Evolutionary conservation across 2,113 vertebrate genomes (phyloP).

Genomic region (Scophthalmus maximus): DNA sequence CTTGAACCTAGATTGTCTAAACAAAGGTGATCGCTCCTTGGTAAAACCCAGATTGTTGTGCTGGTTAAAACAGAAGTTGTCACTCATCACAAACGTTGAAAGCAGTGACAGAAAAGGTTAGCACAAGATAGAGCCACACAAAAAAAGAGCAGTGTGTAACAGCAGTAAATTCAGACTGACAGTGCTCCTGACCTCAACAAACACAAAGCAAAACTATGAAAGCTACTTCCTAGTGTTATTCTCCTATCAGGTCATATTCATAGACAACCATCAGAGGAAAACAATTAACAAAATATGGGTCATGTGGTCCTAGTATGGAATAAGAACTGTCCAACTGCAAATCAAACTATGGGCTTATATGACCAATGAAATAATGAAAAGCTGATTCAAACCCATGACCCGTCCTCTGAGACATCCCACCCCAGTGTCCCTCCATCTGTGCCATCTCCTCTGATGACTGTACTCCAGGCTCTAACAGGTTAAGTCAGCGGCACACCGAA

Average conservation of each 20-base stretch:
- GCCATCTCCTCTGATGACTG: not conserved
- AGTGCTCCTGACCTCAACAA: not conserved
- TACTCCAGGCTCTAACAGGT: not conserved
- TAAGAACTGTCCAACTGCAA: not conserved
- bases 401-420: not conserved
- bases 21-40: not conserved
- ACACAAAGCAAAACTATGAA: not conserved
- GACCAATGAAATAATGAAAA: not conserved
- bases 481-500: not conserved
- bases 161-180: no score
- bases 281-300: not conserved
- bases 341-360: not conserved
- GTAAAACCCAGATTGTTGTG: not conserved
- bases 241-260: not conserved
- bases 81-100: not conserved
- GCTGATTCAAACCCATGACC: not conserved
- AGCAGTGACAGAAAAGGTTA: not conserved
- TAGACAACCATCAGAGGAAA: not conserved
- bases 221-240: not conserved
- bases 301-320: not conserved
- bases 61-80: not conserved
- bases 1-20: not conserved
- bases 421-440: not conserved
- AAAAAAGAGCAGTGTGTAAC: not conserved
- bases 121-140: no score